Conservation (phyloP, 1,140 invertebrate species). For the Pogonomyrmex barbatus region DNA sequence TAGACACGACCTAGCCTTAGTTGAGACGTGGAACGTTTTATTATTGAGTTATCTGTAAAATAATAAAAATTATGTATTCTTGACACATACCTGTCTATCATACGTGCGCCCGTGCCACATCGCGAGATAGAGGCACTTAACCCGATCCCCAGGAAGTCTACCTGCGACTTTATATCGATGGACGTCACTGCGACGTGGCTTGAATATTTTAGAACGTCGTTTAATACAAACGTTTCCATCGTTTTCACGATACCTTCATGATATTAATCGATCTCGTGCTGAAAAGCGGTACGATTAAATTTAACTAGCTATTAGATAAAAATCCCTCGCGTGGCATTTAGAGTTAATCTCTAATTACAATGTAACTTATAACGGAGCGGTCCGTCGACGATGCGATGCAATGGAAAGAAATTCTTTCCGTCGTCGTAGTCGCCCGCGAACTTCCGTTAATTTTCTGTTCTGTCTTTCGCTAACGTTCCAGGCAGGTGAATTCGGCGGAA, state of each 20-base stretch:
- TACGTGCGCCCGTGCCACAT: not conserved
- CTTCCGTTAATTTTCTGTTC: no score
- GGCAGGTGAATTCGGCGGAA: no score
- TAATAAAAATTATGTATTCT: constrained; percentile 76
- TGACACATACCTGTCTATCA: constrained; percentile 32
- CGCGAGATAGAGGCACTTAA: not conserved
- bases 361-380: not conserved
- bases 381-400: not conserved
- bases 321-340: not conserved
- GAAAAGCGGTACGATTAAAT: constrained; percentile 7
- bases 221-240: constrained; percentile 21
- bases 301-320: not conserved
- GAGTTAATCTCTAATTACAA: not conserved
- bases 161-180: constrained; percentile 10
- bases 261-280: constrained; percentile 39
- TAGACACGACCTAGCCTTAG: constrained; percentile 69
- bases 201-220: constrained; percentile 46
- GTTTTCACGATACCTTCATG: not conserved
- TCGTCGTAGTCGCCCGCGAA: not conserved
- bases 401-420: not conserved
- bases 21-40: constrained; percentile 63
- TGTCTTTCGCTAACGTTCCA: not conserved
- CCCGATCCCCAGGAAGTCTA: not conserved
- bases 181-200: constrained; percentile 24
- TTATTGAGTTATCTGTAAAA: constrained; percentile 73